These are phyloP conservation scores for Orthonevra nobilis DNA, from an alignment of 2,888 invertebrate genomes.

Conservation along the genomic window DNA sequence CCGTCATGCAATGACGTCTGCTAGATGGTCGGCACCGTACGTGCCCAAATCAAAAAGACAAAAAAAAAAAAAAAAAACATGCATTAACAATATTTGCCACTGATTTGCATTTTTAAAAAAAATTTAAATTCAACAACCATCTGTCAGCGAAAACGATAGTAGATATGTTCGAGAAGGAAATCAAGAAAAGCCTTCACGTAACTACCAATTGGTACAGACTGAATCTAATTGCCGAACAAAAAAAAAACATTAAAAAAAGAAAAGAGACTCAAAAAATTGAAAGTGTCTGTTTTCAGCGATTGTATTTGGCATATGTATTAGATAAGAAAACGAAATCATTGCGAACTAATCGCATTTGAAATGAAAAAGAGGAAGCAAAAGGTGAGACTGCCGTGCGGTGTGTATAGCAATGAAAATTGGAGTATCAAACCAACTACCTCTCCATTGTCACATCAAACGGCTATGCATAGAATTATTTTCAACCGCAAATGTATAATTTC, in stretches of 20 bases:
- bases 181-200: constrained; percentile 38
- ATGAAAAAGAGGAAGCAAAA: not conserved
- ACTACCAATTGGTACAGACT: constrained; percentile 43
- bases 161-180: not conserved
- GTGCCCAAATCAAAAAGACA: constrained; percentile 25
- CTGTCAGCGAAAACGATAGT: no score
- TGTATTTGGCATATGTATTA: not conserved
- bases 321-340: constrained; percentile 20
- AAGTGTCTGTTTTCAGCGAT: constrained; percentile 18
- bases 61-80: constrained; percentile 11
- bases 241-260: no score
- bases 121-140: not conserved
- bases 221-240: constrained; percentile 32
- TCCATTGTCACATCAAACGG: no score
- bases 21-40: constrained; percentile 19
- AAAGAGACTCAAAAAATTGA: constrained; percentile 34
- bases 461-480: no score
- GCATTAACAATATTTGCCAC: constrained; percentile 40
- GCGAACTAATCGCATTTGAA: constrained; percentile 21
- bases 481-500: constrained; percentile 50
- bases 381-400: no score
- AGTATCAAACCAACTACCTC: no score
- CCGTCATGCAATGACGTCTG: constrained; percentile 46
- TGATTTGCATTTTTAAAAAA: constrained; percentile 42
- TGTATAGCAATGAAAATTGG: no score